These are phyloP conservation scores for Notarius quadriscutis DNA, from an alignment of 2,113 vertebrate genomes.

Conservation along the genomic window DNA sequence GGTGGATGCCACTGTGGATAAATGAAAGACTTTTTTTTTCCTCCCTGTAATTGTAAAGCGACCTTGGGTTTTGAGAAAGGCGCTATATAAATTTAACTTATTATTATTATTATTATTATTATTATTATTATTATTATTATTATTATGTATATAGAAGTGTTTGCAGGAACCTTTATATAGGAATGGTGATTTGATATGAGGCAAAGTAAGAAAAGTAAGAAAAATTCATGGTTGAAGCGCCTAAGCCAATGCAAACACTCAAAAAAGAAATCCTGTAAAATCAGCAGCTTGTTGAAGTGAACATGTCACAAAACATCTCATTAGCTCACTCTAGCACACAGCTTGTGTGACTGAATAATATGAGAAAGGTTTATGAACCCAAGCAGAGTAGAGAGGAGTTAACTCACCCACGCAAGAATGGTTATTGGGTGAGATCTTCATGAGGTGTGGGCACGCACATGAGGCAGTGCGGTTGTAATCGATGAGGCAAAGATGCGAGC, in stretches of 20 bases:
- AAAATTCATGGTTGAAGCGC: neutral
- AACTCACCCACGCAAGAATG: constrained; percentile 90
- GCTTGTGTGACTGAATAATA: neutral
- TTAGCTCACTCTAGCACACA: neutral
- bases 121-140: no score
- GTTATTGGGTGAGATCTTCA: constrained; percentile 89
- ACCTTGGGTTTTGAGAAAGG: no score
- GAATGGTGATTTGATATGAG: neutral
- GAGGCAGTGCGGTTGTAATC: constrained; percentile 87
- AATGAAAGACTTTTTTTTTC: neutral
- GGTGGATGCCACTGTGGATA: neutral
- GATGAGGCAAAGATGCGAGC: constrained; percentile 97
- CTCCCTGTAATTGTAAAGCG: no score
- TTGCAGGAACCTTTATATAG: neutral
- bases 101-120: no score
- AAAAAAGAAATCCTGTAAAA: neutral
- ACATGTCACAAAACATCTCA: neutral
- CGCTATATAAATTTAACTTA: no score
- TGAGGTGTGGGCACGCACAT: constrained; percentile 93
- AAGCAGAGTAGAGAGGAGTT: constrained; percentile 12
- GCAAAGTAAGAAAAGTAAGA: neutral
- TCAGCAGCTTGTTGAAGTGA: neutral
- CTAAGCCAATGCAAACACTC: neutral
- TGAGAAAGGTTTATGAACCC: neutral
- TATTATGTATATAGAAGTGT: neutral